Conservation (phyloP, 2,113 vertebrate genomes). For the Manacus vitellinus region DNA sequence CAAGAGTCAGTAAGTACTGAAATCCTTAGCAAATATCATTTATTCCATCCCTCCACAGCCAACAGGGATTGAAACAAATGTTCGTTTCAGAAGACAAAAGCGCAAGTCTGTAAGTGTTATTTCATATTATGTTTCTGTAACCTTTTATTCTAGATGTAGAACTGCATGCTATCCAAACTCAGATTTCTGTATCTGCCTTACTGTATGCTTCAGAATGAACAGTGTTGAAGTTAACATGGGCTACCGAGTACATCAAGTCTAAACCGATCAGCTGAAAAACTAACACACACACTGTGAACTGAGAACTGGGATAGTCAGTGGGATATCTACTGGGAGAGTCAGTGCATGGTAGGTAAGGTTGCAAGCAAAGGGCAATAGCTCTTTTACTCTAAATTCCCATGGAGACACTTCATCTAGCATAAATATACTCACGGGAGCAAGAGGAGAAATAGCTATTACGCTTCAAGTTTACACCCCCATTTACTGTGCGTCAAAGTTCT, state of each 20-base stretch:
- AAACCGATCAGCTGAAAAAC: not conserved
- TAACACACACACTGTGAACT: not conserved
- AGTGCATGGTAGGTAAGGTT: not conserved
- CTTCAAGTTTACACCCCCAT: not conserved
- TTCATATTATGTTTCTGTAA: not conserved
- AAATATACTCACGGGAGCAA: not conserved
- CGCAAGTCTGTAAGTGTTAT: not conserved
- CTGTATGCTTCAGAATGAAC: not conserved
- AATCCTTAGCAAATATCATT: not conserved
- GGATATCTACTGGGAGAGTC: not conserved
- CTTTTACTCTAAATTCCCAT: not conserved
- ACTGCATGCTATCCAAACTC: not conserved
- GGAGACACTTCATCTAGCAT: not conserved
- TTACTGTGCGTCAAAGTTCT: slow-evolving; percentile 3
- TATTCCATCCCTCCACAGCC: not conserved
- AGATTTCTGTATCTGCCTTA: not conserved
- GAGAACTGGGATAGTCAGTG: not conserved
- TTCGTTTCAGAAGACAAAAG: not conserved
- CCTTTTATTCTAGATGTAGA: not conserved
- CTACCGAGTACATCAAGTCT: not conserved
- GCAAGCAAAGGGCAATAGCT: not conserved
- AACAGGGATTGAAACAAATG: not conserved
- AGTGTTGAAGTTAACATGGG: not conserved
- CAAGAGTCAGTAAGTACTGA: not conserved
- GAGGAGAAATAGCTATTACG: slow-evolving; percentile 6